Percentiles rank a stretch among this genome's conserved stretches.
Evolutionary conservation across 1,140 invertebrate genomes (phyloP).

Genomic region (Berghia stephanieae): DNA sequence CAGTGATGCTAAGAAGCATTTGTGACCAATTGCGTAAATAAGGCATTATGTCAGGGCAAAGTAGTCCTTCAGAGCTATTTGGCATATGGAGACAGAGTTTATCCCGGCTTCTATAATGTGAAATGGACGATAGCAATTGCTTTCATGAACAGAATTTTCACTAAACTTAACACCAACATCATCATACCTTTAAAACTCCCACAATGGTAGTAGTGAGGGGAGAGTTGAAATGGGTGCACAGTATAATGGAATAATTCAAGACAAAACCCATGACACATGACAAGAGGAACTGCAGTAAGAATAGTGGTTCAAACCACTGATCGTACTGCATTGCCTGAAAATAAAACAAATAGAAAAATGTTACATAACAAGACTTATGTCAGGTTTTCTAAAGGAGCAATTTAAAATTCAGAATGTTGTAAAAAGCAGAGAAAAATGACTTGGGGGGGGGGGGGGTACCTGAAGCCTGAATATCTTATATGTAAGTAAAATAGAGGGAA

Average conservation of each 20-base stretch:
- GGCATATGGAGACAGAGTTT: too few species aligned
- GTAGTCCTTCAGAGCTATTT: too few species aligned
- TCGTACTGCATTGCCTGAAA: slow-evolving; percentile 73
- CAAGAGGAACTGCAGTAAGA: slow-evolving; percentile 84
- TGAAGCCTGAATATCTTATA: not conserved
- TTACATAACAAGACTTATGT: not conserved
- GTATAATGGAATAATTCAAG: slow-evolving; percentile 91
- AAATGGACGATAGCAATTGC: too few species aligned
- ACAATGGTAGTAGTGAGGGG: slow-evolving; percentile 98
- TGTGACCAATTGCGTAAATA: too few species aligned
- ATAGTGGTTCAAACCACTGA: slow-evolving; percentile 80
- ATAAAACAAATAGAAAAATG: slow-evolving; percentile 5
- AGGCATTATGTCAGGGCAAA: too few species aligned
- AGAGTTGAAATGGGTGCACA: slow-evolving; percentile 96
- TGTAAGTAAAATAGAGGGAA: too few species aligned
- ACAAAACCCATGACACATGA: slow-evolving; percentile 98
- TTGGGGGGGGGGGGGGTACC: not conserved
- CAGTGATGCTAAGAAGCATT: too few species aligned
- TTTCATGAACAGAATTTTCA: too few species aligned
- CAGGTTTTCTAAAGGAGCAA: not conserved
- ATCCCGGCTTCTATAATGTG: too few species aligned
- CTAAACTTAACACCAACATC: too few species aligned
- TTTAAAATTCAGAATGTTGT: not conserved
- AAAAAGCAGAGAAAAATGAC: not conserved
- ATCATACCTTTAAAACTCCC: slow-evolving; percentile 75